A percentile compares a stretch with the other conserved stretches of the same genome.
phyloP scores from a whole-genome alignment of 2,797 vertebrate species.

The Sciurus vulgaris region DNA sequence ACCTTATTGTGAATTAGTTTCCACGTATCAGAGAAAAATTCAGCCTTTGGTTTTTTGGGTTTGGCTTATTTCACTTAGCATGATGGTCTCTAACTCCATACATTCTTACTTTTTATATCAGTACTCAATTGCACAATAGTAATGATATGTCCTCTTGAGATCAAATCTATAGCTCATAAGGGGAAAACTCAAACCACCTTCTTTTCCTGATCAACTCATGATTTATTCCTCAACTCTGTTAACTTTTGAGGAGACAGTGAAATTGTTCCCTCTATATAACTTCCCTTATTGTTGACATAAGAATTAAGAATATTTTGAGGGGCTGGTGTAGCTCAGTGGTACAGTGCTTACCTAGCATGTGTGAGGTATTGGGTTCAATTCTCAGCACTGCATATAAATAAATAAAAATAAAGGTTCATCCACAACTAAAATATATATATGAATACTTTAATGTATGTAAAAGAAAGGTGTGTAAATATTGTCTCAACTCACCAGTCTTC shows the following conservation, averaged over 20 bases:
- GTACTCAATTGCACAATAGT: not conserved
- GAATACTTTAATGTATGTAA: conserved; percentile 10
- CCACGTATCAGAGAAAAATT: no score
- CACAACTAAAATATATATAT: not conserved
- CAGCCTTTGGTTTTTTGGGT: no score
- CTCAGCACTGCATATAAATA: no score
- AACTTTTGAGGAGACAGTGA: conserved; percentile 40
- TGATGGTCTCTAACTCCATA: no score
- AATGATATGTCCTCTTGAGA: not conserved
- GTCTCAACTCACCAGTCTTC: conserved; percentile 12
- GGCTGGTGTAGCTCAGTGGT: no score
- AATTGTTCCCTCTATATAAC: not conserved
- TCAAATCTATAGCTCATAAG: conserved; percentile 34
- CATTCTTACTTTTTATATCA: not conserved
- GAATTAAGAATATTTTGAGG: conserved; percentile 17
- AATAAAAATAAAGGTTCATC: no score
- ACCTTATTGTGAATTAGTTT: no score
- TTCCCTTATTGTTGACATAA: conserved; percentile 17
- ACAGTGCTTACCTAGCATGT: no score
- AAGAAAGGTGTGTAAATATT: conserved; percentile 8
- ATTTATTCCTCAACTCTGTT: not conserved
- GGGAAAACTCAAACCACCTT: not conserved
- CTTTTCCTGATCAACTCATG: conserved; percentile 10
- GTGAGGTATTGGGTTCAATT: no score
- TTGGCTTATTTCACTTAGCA: no score